Base-by-base conservation (phyloP, 2,113 vertebrate genomes). In the Tachuris rubrigastra region DNA sequence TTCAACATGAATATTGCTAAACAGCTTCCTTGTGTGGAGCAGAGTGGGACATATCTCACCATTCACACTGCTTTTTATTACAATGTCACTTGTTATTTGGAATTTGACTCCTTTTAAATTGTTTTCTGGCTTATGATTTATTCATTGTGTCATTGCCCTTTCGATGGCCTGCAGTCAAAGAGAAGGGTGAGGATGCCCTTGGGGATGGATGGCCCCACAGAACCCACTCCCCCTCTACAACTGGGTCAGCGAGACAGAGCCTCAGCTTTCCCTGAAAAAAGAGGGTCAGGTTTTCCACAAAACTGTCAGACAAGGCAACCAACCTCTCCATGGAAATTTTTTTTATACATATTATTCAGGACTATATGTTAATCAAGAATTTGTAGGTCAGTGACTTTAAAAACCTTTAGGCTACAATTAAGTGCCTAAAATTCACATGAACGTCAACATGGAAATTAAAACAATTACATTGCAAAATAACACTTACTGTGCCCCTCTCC, bases 321-420 rank as follows among this genome's bases (percentile, higher is more conserved):
- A 25, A 50, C 24, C 49, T 31, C 50, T 69, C 50, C 42, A 7
- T 0, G 1, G 27, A 77, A 60, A 47, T 25, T 25, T 47, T 68
- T 60, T 60, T 87, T 18, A 35, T 10, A 1, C 10, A 9, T 35
- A 24, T 63, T 78, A 46, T 59, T 87, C 39, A 74, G 39, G 53
- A 76, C 69, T 10, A 44, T 79, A 87, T 76, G 28, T 73, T 89
- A 95, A 87, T 91, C 73, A 91, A 68, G 63, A 84, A 73, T 73
- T 84, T 77, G 63, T 77, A 80, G 77, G 67, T 80, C 88, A 95
- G 84, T 46, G 20, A 46, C 15, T 84, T 89, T 8, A 28, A 69
- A 86, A 80, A 37, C 25, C 49, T 91, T 87, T 28, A 87, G 42
- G 39, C 85, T 93, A 60, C 86, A 89, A 87, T 77, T 89, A 96